These are phyloP conservation scores for Platalea minor DNA, from an alignment of 2,797 vertebrate genomes.

Conservation along the genomic window DNA sequence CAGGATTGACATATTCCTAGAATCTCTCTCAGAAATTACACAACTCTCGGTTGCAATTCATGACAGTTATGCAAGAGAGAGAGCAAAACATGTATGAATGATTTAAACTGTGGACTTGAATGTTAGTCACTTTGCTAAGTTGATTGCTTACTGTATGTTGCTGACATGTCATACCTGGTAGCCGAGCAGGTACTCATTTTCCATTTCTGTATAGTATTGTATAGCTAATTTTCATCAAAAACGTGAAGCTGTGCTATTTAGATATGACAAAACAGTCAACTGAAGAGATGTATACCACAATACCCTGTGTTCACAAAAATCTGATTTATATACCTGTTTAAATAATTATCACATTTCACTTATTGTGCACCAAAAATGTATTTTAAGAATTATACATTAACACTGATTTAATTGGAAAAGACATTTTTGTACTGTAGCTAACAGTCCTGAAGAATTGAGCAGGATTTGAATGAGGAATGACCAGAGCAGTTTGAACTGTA, in stretches of 20 bases:
- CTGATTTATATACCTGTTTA: background rate
- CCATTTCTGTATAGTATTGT: background rate
- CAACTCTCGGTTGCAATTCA: background rate
- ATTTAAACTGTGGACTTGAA: background rate
- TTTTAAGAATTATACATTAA: conserved; percentile 9
- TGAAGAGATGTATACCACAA: background rate
- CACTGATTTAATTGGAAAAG: background rate
- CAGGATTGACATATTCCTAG: background rate
- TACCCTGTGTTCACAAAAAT: background rate
- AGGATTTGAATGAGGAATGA: background rate
- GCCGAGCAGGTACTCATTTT: background rate
- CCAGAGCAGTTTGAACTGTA: background rate
- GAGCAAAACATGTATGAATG: background rate
- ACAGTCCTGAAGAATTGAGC: background rate
- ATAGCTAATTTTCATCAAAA: background rate
- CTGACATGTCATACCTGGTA: background rate
- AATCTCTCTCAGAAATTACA: background rate
- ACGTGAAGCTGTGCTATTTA: background rate
- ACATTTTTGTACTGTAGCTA: background rate
- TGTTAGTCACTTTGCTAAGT: background rate
- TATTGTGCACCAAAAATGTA: background rate
- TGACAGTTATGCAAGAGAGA: background rate
- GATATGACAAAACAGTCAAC: background rate
- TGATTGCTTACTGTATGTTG: background rate
- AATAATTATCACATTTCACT: conserved; percentile 5